These are phyloP conservation scores for Poecilia velifera DNA, from an alignment of 2,797 vertebrate genomes.

Conservation along the genomic window DNA sequence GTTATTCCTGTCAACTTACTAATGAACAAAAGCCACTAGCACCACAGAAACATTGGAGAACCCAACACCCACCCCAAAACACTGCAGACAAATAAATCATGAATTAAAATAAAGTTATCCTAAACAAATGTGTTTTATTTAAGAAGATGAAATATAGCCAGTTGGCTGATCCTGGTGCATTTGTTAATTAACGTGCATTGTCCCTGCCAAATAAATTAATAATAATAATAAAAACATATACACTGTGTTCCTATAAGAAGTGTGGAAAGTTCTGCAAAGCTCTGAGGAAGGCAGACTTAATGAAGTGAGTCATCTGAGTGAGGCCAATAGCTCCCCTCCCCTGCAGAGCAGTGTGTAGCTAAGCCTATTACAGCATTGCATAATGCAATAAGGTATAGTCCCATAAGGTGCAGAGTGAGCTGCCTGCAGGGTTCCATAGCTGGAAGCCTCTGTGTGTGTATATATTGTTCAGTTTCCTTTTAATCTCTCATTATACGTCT, in stretches of 20 bases:
- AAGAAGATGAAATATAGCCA: neutral
- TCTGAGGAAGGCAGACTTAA: conserved; percentile 63
- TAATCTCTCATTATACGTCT: conserved; percentile 52
- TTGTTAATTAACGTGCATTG: neutral
- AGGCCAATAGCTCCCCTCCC: conserved; percentile 46
- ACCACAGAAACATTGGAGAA: no score
- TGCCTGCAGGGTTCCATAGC: conserved; percentile 26
- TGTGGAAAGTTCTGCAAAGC: conserved; percentile 62
- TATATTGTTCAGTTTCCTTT: conserved; percentile 29
- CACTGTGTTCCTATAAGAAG: conserved; percentile 22
- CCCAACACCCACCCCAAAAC: neutral
- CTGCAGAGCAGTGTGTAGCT: conserved; percentile 48
- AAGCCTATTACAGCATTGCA: conserved; percentile 70
- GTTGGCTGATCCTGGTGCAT: neutral
- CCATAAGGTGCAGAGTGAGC: conserved; percentile 56
- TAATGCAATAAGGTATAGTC: conserved; percentile 67
- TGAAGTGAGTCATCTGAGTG: conserved; percentile 68
- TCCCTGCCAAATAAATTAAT: neutral
- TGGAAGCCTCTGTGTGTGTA: conserved; percentile 6
- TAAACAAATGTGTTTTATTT: neutral
- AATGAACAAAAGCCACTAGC: no score
- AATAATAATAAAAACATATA: neutral
- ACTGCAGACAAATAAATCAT: neutral
- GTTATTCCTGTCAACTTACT: neutral
- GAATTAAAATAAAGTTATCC: neutral